These are phyloP conservation scores for Drosophila sulfurigaster DNA, from an alignment of 1,140 invertebrate species.

Conservation along the genomic window DNA sequence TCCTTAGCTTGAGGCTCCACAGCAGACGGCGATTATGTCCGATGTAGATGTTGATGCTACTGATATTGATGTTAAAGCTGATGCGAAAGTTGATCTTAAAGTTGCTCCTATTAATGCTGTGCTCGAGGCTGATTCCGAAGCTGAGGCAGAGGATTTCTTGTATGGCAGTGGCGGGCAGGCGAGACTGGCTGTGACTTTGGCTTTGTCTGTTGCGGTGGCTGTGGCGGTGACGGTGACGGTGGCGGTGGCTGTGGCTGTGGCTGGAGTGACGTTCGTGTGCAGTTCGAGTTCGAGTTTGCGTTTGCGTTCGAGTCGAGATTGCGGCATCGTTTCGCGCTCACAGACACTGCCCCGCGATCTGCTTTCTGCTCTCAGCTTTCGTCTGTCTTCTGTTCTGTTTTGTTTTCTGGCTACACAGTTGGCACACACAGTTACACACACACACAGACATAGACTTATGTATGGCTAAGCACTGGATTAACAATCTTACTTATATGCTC, in stretches of 20 bases:
- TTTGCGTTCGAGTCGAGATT: conserved; percentile 32
- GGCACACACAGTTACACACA: not conserved
- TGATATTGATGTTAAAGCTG: not conserved
- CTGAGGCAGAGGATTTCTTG: conserved; percentile 31
- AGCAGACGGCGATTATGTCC: conserved; percentile 2
- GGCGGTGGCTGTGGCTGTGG: conserved; percentile 20
- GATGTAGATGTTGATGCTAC: conserved; percentile 4
- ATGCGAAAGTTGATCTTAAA: not conserved
- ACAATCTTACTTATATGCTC: too few relatives aligned
- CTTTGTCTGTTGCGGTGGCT: conserved; percentile 6
- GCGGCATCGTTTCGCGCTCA: conserved; percentile 49
- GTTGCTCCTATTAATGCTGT: conserved; percentile 7
- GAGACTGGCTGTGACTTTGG: conserved; percentile 32
- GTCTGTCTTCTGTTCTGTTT: not conserved
- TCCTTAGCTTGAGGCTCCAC: conserved; percentile 26
- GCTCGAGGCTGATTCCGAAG: conserved; percentile 9
- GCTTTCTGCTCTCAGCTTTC: conserved; percentile 20
- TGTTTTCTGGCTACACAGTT: not conserved
- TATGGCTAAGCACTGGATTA: too few relatives aligned
- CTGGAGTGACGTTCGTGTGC: conserved; percentile 46
- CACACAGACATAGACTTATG: not conserved
- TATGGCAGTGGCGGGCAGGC: conserved; percentile 48
- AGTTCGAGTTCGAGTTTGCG: conserved; percentile 20
- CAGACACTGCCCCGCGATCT: conserved; percentile 26
- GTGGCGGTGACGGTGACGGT: conserved; percentile 1